Evolutionary conservation across 2,797 vertebrate genomes (phyloP).

Genomic region (Sebastolobus alascanus): DNA sequence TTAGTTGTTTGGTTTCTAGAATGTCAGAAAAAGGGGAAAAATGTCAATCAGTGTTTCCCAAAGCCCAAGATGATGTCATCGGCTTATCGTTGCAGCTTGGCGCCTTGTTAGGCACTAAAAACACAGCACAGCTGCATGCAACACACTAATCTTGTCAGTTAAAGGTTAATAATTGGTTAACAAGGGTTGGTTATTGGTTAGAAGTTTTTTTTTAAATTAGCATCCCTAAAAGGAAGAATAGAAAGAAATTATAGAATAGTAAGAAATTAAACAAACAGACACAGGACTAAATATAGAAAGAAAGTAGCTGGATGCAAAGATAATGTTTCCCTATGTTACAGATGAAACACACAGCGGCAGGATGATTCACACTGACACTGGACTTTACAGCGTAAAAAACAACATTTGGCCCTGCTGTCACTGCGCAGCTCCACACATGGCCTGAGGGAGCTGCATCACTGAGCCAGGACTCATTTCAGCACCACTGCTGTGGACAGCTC

Average conservation of each 20-base stretch:
- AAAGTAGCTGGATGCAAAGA: not conserved
- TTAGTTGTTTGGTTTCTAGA: too few relatives aligned
- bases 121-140: too few relatives aligned
- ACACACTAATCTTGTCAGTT: too few relatives aligned
- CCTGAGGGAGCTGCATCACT: conserved; percentile 46
- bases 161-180: too few relatives aligned
- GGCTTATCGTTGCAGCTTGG: too few relatives aligned
- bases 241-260: not conserved
- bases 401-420: conserved; percentile 37
- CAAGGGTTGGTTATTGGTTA: too few relatives aligned
- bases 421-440: conserved; percentile 33
- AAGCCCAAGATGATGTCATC: too few relatives aligned
- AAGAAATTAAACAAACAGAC: not conserved
- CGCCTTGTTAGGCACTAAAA: too few relatives aligned
- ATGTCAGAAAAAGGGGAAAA: too few relatives aligned
- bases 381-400: conserved; percentile 16
- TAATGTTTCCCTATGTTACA: not conserved
- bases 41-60: too few relatives aligned
- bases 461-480: conserved; percentile 65
- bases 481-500: conserved; percentile 70
- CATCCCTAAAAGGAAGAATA: not conserved
- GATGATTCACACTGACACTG: not conserved
- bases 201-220: too few relatives aligned
- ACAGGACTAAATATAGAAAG: accelerated
- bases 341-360: conserved; percentile 12